These are phyloP conservation scores for Ptychoptera contaminata DNA, from an alignment of 2,888 invertebrate genomes.

Conservation along the genomic window DNA sequence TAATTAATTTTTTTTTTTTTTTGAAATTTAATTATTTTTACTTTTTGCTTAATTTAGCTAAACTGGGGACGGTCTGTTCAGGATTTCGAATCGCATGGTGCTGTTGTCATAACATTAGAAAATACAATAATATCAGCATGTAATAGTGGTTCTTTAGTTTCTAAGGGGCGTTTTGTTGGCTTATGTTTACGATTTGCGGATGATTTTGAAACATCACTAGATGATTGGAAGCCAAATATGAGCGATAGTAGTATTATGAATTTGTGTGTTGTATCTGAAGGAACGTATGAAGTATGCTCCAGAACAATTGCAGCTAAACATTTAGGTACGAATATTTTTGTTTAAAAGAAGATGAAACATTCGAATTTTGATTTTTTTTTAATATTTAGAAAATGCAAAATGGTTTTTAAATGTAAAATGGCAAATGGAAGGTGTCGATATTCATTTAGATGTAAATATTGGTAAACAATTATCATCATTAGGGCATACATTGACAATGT, in stretches of 20 bases:
- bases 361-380: slow-evolving; percentile 5
- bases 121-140: slow-evolving; percentile 90
- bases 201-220: slow-evolving; percentile 90
- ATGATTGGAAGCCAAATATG: slow-evolving; percentile 92
- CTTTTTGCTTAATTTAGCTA: too few species aligned
- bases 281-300: slow-evolving; percentile 80
- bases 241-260: slow-evolving; percentile 68
- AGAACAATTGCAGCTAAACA: slow-evolving; percentile 78
- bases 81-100: slow-evolving; percentile 69
- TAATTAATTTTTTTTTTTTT: slow-evolving; percentile 1
- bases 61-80: slow-evolving; percentile 50
- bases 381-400: slow-evolving; percentile 69
- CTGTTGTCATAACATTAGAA: slow-evolving; percentile 90
- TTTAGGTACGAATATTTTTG: slow-evolving; percentile 36
- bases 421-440: slow-evolving; percentile 99
- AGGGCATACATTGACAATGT: slow-evolving; percentile 88
- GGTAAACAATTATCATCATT: slow-evolving; percentile 90
- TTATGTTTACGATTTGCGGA: slow-evolving; percentile 90
- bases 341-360: too few species aligned
- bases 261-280: slow-evolving; percentile 94
- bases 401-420: slow-evolving; percentile 97
- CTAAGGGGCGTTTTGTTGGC: slow-evolving; percentile 80
- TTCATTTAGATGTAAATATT: slow-evolving; percentile 88
- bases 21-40: too few species aligned
- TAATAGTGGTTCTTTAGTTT: slow-evolving; percentile 88